These are phyloP conservation scores for Cladopsammia gracilis DNA, from an alignment of 64 coral and sea anemone genomes.

Conservation along the genomic window DNA sequence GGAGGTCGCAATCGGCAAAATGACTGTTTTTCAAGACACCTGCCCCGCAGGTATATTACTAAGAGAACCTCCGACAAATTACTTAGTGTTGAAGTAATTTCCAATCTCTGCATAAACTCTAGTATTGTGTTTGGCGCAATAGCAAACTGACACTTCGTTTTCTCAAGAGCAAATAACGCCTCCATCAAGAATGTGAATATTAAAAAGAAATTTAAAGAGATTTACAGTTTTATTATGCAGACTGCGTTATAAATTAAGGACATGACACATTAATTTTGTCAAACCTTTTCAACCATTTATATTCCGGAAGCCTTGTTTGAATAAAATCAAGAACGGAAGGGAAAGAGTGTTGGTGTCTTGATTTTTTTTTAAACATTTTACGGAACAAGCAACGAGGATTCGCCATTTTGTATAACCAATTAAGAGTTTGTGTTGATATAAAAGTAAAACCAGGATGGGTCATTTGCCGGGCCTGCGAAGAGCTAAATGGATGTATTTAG, in stretches of 20 bases:
- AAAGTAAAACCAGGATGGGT: conserved; percentile 1
- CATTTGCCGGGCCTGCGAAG: conserved; percentile 18
- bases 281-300: conserved; percentile 39
- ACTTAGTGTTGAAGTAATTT: background rate
- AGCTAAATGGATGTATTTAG: conserved; percentile 17
- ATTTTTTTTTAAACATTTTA: conserved; percentile 15
- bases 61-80: conserved; percentile 3
- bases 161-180: conserved; percentile 33
- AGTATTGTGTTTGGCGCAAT: background rate
- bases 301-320: conserved; percentile 14
- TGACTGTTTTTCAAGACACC: conserved; percentile 42
- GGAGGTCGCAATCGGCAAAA: conserved; percentile 33
- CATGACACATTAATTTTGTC: conserved; percentile 42
- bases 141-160: conserved; percentile 18
- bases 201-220: conserved; percentile 45
- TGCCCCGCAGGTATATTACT: conserved; percentile 8
- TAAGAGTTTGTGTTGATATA: conserved; percentile 32
- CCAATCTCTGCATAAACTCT: background rate
- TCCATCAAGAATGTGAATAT: conserved; percentile 32
- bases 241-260: conserved; percentile 57
- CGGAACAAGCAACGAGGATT: conserved; percentile 1
- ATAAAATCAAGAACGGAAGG: conserved; percentile 2
- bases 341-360: background rate
- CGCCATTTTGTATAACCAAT: conserved; percentile 32
- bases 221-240: conserved; percentile 51